These are phyloP conservation scores for Ailuropoda melanoleuca DNA, from an alignment of 2,113 vertebrate genomes.

Conservation along the genomic window DNA sequence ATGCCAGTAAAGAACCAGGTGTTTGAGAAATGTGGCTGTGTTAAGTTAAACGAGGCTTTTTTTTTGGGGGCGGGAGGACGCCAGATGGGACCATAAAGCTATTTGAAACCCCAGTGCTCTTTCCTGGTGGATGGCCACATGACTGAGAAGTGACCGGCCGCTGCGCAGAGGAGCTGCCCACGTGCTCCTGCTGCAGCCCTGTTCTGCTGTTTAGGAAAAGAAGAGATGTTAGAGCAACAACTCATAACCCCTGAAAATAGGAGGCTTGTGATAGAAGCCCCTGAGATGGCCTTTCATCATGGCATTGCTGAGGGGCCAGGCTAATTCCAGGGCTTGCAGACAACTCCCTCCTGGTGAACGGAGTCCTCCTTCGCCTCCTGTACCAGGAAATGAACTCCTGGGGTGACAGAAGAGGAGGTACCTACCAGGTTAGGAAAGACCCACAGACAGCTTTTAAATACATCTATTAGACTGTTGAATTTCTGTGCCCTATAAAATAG, in stretches of 20 bases:
- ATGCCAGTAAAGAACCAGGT: constrained; percentile 70
- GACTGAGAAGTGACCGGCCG: constrained; percentile 57
- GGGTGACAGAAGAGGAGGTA: not conserved
- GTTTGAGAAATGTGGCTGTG: constrained; percentile 74
- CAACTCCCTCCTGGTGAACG: not conserved
- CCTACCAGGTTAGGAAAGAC: not conserved
- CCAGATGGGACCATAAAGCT: constrained; percentile 60
- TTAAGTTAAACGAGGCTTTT: constrained; percentile 74
- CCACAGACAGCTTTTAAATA: not conserved
- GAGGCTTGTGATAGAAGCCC: not conserved
- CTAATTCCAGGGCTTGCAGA: not conserved
- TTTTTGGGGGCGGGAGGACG: constrained; percentile 49
- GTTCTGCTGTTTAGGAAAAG: not conserved
- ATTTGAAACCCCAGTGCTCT: constrained; percentile 50
- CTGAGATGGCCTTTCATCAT: not conserved
- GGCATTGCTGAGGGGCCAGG: not conserved
- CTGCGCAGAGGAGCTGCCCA: not conserved
- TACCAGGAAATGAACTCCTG: not conserved
- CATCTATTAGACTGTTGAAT: not conserved
- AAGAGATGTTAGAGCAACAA: not conserved
- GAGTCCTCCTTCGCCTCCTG: not conserved
- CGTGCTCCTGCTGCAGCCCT: not conserved
- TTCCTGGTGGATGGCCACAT: constrained; percentile 67
- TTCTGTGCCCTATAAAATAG: not conserved
- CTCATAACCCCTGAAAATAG: not conserved